Evolutionary conservation across 2,888 invertebrate species (phyloP), one percentile per base, ranked within the genome.

Genomic region (Anaspis maculata): DNA sequence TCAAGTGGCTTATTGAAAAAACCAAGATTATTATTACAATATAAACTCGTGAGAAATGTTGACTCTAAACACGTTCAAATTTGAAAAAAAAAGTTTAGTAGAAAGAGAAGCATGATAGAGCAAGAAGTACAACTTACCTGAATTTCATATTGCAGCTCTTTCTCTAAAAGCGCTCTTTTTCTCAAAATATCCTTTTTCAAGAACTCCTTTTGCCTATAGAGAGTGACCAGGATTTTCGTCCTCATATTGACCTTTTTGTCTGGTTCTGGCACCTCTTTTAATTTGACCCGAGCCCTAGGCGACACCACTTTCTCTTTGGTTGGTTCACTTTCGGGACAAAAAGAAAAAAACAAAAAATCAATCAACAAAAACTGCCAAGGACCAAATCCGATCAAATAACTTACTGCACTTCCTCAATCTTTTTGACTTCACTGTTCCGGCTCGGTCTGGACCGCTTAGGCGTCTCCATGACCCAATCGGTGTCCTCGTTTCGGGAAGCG

Each of bases 111-210:
- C n/a, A n/a, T n/a, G n/a, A n/a, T n/a, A n/a, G n/a, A n/a, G n/a
- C n/a, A n/a, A n/a, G n/a, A n/a, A n/a, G n/a, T n/a, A n/a, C n/a
- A 19, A 6, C 19, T 19, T 42, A 79, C 81, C 77, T 89, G 88
- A 58, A 95, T 91, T 61, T 92, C 88, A 42, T 83, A 80, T 53
- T 89, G 87, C 36, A 95, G 71, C 61, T 89, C 89, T 52, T 88
- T 86, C 58, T 92, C 91, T 34, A 95, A 74, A 10, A 89, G 67
- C 1, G 86, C 86, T 46, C 95, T 72, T 59, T 94, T 94, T 55
- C 90, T 84, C 41, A 92, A 74, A 44, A 95, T 95, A 54, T 92
- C 92, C 57, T 89, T 92, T 64, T 92, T 92, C 27, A 96, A 75
- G 49, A 84, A 70, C 62, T 94, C 94, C 59, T 92, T 94, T 54